Base-by-base conservation (phyloP, 2,113 vertebrate species). In the Panurus biarmicus region DNA sequence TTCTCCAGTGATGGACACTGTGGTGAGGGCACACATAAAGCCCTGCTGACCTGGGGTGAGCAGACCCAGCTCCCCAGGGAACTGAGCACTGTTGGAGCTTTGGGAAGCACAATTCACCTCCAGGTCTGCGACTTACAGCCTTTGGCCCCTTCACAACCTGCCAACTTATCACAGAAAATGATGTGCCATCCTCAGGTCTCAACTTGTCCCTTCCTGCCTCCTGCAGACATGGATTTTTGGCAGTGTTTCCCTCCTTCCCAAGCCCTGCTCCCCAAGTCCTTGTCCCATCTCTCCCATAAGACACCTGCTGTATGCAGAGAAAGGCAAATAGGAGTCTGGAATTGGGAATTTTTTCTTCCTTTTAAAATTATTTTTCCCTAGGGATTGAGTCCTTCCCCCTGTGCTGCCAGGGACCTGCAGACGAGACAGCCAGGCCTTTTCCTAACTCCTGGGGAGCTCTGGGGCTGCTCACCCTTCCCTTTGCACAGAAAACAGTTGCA, bases 401-500 rank as follows among this genome's bases (percentile, higher is more conserved):
- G 42, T 70, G 56, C 84, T 87, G 80, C 60, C 72, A 86, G 76
- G 21, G 44, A 28, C 33, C 61, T 56, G 82, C 87, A 93, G 62
- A 48, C 2, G 11, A 96, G 87, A 33, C 48, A 91, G 51, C 28
- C 18, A 65, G 60, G 78, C 87, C 87, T 85, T 70, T 85, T 26
- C 40, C 75, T 58, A 42, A 66, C 33, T 82, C 82, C 38, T 53
- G 81, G 73, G 57, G 54, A 42, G 36, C 61, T 53, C 51, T 56
- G 50, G 57, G 75, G 42, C 76, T 40, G 22, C 78, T 85, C 67
- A 33, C 28, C 54, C 57, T 65, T 62, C 4, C 10, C 75, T 91
- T 17, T 56, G 61, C 74, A n/a, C 58, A 61, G 61, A 28, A 20
- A 91, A 44, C 66, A 82, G 65, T 74, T 94, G 90, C 93, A 95